phyloP scores from a whole-genome alignment of 2,113 vertebrate genomes.

The Melanotaenia duboulayi region DNA sequence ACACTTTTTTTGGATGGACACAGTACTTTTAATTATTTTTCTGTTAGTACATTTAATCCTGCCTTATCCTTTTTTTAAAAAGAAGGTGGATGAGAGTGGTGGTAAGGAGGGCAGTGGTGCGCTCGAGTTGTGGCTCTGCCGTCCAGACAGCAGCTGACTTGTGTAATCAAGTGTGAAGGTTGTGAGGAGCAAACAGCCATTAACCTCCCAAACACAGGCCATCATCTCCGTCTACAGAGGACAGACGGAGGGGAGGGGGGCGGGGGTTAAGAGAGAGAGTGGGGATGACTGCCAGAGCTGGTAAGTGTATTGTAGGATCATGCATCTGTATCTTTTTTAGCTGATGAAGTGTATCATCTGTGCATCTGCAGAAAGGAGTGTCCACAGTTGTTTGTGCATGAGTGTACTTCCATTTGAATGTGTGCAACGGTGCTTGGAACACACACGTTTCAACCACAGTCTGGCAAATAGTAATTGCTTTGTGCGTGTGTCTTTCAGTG shows the following conservation, averaged over 20 bases:
- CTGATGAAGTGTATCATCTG: slow-evolving; percentile 25
- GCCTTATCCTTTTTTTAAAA: slow-evolving; percentile 45
- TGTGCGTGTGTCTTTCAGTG: slow-evolving; percentile 1
- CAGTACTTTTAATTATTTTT: slow-evolving; percentile 4
- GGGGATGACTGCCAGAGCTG: slow-evolving; percentile 4
- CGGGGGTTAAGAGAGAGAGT: slow-evolving; percentile 12
- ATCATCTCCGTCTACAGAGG: slow-evolving; percentile 58
- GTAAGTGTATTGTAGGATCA: slow-evolving; percentile 20
- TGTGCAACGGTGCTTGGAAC: slow-evolving; percentile 2
- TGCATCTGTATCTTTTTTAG: slow-evolving; percentile 39
- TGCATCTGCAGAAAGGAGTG: slow-evolving; percentile 13
- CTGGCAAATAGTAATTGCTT: slow-evolving; percentile 31
- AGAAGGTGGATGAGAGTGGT: neutral
- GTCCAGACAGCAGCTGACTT: slow-evolving; percentile 55
- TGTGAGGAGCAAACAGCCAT: slow-evolving; percentile 76
- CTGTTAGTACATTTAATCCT: slow-evolving; percentile 21
- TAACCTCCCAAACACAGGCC: slow-evolving; percentile 76
- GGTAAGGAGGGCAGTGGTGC: slow-evolving; percentile 29
- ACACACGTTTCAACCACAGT: slow-evolving; percentile 9
- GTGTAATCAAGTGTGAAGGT: slow-evolving; percentile 82
- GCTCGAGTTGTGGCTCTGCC: slow-evolving; percentile 36
- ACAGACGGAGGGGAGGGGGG: slow-evolving; percentile 14
- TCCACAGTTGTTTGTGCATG: slow-evolving; percentile 9
- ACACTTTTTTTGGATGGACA: neutral
- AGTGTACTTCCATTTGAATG: slow-evolving; percentile 1